These are phyloP conservation scores for Drosophila ezoana DNA, from an alignment of 2,888 invertebrate genomes.

Conservation along the genomic window DNA sequence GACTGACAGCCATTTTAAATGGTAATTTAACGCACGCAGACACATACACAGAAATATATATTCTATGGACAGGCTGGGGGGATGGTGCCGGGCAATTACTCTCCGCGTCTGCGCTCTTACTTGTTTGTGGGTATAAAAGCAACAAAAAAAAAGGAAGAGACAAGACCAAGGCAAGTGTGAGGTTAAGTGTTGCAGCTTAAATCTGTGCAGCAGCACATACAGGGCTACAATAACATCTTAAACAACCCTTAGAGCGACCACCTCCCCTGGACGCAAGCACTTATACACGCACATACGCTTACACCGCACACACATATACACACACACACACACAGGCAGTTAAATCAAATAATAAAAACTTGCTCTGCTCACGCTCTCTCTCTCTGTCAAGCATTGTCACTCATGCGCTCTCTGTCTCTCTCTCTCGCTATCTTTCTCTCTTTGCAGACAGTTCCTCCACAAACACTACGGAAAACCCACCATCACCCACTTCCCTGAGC, in stretches of 20 bases:
- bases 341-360: slow-evolving; percentile 67
- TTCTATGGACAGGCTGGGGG: not conserved
- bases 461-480: slow-evolving; percentile 89
- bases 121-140: slow-evolving; percentile 20
- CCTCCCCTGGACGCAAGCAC: slow-evolving; percentile 7
- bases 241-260: slow-evolving; percentile 59
- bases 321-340: slow-evolving; percentile 25
- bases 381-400: slow-evolving; percentile 61
- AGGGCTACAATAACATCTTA: slow-evolving; percentile 24
- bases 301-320: slow-evolving; percentile 10
- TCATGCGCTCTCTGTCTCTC: slow-evolving; percentile 30
- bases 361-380: slow-evolving; percentile 26
- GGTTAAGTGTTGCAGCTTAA: slow-evolving; percentile 80
- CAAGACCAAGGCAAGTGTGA: slow-evolving; percentile 71
- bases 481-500: slow-evolving; percentile 87
- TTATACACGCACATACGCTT: slow-evolving; percentile 4
- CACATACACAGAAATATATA: slow-evolving; percentile 7
- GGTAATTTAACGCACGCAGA: slow-evolving; percentile 71
- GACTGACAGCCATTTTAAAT: slow-evolving; percentile 82
- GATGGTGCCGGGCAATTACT: slow-evolving; percentile 45
- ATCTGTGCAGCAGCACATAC: slow-evolving; percentile 61
- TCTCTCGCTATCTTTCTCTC: slow-evolving; percentile 68
- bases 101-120: slow-evolving; percentile 76
- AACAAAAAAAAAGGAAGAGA: slow-evolving; percentile 31
- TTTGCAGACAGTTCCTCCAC: slow-evolving; percentile 90